Base-by-base conservation (phyloP, 2,113 vertebrate species). In the Pelusios castaneus region DNA sequence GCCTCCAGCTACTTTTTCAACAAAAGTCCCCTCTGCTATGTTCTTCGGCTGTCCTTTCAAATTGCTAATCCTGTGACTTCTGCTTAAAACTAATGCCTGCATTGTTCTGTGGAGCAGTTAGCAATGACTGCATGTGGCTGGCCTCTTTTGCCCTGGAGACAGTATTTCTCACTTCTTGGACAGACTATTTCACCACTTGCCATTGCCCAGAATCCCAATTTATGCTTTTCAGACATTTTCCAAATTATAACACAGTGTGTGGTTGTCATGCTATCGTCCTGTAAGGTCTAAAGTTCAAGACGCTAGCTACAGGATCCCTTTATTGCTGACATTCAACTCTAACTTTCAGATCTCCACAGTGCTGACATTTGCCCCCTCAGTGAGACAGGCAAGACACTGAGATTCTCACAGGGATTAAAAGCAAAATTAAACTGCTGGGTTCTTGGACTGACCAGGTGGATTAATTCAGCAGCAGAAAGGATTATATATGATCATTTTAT, bases 351-450 rank as follows among this genome's bases (percentile, higher is more conserved):
- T 85, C 79, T 82, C 19, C 94, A 73, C 67, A 89, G 79, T 3
- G 1, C 91, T 97, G 96, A 94, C 89, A 95, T 97, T 95, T 96
- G 92, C 92, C 89, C 93, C 94, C 83, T 80, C 89, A 77, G 77
- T 88, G 70, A 43, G 73, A 95, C 84, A 91, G 82, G 89, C 87
- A 90, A 95, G 91, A 56, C 22, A 21, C 21, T 85, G 79, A 92
- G 81, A 89, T 52, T 49, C 58, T 80, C 51, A 80, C 47, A n/a
- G 78, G 84, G 54, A 31, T 4, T 70, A 67, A n/a, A 70, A 94
- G 93, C 90, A 91, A 75, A 80, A 31, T 67, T 43, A 45, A 82
- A 38, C n/a, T 81, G n/a, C 55, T 54, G 75, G 60, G 63, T 21
- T 58, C 67, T 51, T 43, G 16, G n/a, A 55, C 22, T 45, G 54